Base-by-base conservation (phyloP, 2,113 vertebrate species). In the Megaceryle maxima region DNA sequence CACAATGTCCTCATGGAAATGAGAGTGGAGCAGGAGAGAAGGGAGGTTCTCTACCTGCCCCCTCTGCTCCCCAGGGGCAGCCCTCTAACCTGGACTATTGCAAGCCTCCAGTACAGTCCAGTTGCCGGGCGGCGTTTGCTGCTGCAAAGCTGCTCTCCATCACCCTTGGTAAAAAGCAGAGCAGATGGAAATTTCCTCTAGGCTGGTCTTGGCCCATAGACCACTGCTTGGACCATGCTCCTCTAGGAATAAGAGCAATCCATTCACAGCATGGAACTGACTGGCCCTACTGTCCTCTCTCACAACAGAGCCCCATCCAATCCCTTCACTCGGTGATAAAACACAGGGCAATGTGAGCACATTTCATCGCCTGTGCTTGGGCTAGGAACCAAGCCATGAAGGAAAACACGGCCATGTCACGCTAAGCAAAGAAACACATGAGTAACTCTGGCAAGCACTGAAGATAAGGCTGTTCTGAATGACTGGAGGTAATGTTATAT, bases 391-490 rank as follows among this genome's bases (percentile, higher is more conserved):
- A 83, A 70, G 90, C 90, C 90, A 88, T 7, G 76, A 73, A 81
- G 90, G 68, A 94, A 96, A 96, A 91, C 55, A 93, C 0, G 16
- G 90, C 90, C 92, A 81, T 80, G 87, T 94, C 94, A 94, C 22
- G 16, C 87, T 90, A 37, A 92, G 92, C 85, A 95, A 95, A 96
- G 92, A 83, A 88, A 96, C 79, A 91, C 79, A 95, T 35, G 60
- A 95, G 90, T 72, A 96, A 90, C 68, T 83, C 90, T 86, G 90
- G 92, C 92, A 97, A 92, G 90, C 60, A 90, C 41, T 67, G 62
- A 85, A 90, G 89, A 85, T 92, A 94, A 94, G 62, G 55, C 62
- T 87, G 48, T 75, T 94, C 84, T 73, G 57, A 96, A 91, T 91
- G 84, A 89, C 78, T 83, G 83, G 69, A 39, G 68, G 64, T 44